Percentiles rank a stretch among this genome's conserved stretches.
Conservation (phyloP, 2,888 invertebrate species). For the Scaptomyza reducta region DNA sequence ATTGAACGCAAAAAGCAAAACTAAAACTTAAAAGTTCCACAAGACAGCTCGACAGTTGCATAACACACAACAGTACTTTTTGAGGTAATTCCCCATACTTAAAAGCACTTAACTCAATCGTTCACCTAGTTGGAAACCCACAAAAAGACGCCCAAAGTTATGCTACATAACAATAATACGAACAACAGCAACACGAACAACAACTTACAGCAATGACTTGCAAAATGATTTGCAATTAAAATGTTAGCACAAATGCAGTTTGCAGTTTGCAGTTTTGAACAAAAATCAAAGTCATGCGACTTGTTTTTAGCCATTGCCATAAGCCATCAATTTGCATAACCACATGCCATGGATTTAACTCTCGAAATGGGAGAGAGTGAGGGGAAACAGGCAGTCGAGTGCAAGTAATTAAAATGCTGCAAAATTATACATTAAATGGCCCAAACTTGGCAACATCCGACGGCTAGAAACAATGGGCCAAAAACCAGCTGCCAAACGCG, state of each 20-base stretch:
- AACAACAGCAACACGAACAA: conserved; percentile 8
- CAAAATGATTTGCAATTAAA: conserved; percentile 59
- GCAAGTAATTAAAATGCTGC: conserved; percentile 72
- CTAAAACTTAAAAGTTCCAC: background rate
- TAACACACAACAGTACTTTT: background rate
- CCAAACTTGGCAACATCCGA: conserved; percentile 75
- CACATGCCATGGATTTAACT: conserved; percentile 42
- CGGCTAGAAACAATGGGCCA: conserved; percentile 66
- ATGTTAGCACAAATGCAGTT: conserved; percentile 48
- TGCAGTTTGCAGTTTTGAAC: conserved; percentile 27
- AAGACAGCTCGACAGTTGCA: background rate
- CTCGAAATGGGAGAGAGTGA: background rate
- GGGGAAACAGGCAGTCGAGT: conserved; percentile 9
- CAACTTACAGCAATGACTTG: conserved; percentile 32
- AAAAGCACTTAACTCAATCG: conserved; percentile 10
- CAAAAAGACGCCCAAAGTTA: conserved; percentile 34
- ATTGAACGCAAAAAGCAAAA: background rate
- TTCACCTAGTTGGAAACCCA: background rate
- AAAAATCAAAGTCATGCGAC: conserved; percentile 68
- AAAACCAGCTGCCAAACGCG: conserved; percentile 68
- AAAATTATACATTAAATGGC: conserved; percentile 78
- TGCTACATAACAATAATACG: conserved; percentile 22
- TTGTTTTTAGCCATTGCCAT: conserved; percentile 46
- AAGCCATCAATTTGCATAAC: conserved; percentile 69
- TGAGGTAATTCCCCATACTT: background rate